Conservation (phyloP, 2,888 invertebrate genomes). For the Drosophila nr. medialis region DNA sequence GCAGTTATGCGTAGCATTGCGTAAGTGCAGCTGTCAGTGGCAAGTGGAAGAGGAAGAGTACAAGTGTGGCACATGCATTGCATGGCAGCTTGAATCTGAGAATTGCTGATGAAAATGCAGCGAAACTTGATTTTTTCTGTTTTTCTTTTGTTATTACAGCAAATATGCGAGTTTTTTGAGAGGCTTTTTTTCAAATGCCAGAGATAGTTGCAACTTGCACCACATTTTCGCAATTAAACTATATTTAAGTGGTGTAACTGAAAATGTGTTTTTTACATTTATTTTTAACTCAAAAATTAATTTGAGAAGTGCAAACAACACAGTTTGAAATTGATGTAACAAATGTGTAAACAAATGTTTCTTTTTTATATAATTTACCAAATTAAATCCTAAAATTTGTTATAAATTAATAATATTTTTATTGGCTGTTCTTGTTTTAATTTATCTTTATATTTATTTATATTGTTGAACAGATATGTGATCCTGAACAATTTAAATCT, state of each 20-base stretch:
- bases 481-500: neutral
- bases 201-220: neutral
- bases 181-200: neutral
- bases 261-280: neutral
- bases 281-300: neutral
- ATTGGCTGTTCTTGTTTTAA: neutral
- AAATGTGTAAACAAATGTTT: neutral
- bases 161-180: constrained; percentile 1
- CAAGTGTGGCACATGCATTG: constrained; percentile 40
- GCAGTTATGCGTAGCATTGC: constrained; percentile 73
- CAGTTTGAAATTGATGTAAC: fast-evolving
- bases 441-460: neutral
- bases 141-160: constrained; percentile 44
- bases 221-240: neutral
- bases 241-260: neutral
- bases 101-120: constrained; percentile 70
- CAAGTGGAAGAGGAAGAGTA: constrained; percentile 4
- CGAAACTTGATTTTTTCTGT: constrained; percentile 48
- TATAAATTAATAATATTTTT: neutral
- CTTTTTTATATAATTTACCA: neutral
- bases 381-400: neutral
- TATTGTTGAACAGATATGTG: too few species aligned
- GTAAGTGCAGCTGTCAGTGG: constrained; percentile 76
- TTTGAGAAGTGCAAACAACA: too few species aligned
- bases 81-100: constrained; percentile 75